Evolutionary conservation across 2,113 vertebrate species (phyloP).

Genomic region (Anthoscopus minutus): DNA sequence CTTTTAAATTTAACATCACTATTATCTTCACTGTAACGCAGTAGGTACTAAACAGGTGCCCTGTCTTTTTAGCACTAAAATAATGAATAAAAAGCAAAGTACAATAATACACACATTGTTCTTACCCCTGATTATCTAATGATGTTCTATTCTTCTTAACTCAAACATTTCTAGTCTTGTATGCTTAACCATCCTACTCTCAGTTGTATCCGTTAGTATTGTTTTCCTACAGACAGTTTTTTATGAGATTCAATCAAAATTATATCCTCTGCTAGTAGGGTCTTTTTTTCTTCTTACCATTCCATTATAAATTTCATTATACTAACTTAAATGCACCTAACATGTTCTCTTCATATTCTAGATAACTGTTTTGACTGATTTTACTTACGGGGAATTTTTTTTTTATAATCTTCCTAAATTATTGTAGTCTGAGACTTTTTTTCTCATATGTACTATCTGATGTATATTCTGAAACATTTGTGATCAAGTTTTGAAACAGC

Average conservation of each 20-base stretch:
- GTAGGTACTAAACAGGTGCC: not conserved
- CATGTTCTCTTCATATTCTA: not conserved
- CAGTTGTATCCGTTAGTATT: not conserved
- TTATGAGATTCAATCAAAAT: not conserved
- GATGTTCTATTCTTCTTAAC: not conserved
- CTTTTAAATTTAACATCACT: not conserved
- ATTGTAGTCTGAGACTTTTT: not conserved
- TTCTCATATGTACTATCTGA: not conserved
- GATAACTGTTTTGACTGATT: not conserved
- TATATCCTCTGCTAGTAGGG: not conserved
- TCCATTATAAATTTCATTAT: not conserved
- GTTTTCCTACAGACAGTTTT: not conserved
- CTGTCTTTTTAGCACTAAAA: not conserved
- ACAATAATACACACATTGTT: not conserved
- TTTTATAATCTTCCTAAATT: not conserved
- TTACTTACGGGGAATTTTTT: not conserved
- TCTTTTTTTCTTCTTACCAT: not conserved
- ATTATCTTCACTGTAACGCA: not conserved
- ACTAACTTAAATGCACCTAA: not conserved
- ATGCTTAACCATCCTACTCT: not conserved
- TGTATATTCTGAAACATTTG: conserved; percentile 33
- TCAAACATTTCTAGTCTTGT: not conserved
- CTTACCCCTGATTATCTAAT: conserved; percentile 6
- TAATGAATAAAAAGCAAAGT: conserved; percentile 7
- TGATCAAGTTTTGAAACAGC: conserved; percentile 50